These are phyloP conservation scores for Ellobius talpinus DNA, from an alignment of 2,113 vertebrate species.

Conservation along the genomic window DNA sequence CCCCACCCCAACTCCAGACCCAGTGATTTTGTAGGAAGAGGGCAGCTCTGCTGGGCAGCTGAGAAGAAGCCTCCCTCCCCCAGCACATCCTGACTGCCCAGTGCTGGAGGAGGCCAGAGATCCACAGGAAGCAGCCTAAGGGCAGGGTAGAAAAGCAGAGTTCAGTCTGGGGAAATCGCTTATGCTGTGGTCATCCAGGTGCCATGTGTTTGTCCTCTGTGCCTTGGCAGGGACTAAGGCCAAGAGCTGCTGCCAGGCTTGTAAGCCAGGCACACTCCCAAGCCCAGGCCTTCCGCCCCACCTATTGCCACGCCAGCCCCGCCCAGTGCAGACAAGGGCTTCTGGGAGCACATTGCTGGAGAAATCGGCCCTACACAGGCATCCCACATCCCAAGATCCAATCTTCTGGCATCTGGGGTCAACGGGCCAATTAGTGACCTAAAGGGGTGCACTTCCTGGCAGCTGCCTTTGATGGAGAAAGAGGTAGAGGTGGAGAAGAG, in stretches of 20 bases:
- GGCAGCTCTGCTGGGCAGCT: neutral
- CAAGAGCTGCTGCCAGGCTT: constrained; percentile 87
- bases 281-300: constrained; percentile 65
- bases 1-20: neutral
- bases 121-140: constrained; percentile 55
- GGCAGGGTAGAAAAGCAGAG: constrained; percentile 55
- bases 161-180: constrained; percentile 44
- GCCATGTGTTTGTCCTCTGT: constrained; percentile 78
- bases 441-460: neutral
- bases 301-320: constrained; percentile 69
- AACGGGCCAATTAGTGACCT: neutral
- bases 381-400: constrained; percentile 79
- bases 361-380: constrained; percentile 87
- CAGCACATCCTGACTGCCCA: neutral
- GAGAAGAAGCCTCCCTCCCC: neutral
- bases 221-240: constrained; percentile 86
- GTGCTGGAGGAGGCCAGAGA: neutral
- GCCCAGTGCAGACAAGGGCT: constrained; percentile 81
- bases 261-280: constrained; percentile 85
- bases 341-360: constrained; percentile 87
- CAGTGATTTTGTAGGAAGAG: neutral
- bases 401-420: neutral
- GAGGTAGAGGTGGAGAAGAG: neutral
- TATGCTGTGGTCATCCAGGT: constrained; percentile 69
- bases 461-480: neutral